A percentile compares a stretch with the other conserved stretches of the same genome.
phyloP scores from a whole-genome alignment of 2,888 invertebrate species.

The Tetranychus truncatus region DNA sequence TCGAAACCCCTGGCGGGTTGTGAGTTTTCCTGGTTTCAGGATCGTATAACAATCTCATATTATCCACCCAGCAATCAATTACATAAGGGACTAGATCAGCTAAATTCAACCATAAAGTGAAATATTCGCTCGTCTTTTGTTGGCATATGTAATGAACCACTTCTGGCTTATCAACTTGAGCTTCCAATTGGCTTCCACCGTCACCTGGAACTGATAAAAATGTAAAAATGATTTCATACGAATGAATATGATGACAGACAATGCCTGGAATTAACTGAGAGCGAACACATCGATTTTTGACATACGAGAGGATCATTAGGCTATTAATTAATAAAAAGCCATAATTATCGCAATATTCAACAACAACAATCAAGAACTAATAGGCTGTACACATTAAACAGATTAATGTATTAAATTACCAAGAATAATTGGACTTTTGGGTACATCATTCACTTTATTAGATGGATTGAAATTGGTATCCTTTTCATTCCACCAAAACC shows the following conservation, averaged over 20 bases:
- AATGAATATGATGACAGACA: too few species aligned
- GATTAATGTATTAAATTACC: not conserved
- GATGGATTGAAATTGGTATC: not conserved
- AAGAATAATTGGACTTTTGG: not conserved
- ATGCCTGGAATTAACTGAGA: too few species aligned
- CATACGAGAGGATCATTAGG: too few species aligned
- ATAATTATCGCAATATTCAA: not conserved
- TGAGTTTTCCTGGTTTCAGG: constrained; percentile 59
- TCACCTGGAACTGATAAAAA: constrained; percentile 60
- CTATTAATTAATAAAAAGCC: not conserved
- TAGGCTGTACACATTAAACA: too few species aligned
- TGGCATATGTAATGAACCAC: constrained; percentile 69
- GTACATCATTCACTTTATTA: not conserved
- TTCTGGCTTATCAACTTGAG: constrained; percentile 60
- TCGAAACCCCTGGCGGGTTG: constrained; percentile 62
- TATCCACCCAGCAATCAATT: constrained; percentile 74
- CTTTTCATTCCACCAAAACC: not conserved
- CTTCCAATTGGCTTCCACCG: constrained; percentile 86
- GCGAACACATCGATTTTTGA: too few species aligned
- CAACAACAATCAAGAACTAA: too few species aligned
- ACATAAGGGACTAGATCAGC: constrained; percentile 69
- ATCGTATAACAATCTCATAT: constrained; percentile 55
- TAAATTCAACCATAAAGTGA: constrained; percentile 89
- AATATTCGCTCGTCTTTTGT: constrained; percentile 57
- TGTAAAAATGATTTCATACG: too few species aligned